Evolutionary conservation across 2,888 invertebrate genomes (phyloP).

Genomic region (Dryobotodes eremita): DNA sequence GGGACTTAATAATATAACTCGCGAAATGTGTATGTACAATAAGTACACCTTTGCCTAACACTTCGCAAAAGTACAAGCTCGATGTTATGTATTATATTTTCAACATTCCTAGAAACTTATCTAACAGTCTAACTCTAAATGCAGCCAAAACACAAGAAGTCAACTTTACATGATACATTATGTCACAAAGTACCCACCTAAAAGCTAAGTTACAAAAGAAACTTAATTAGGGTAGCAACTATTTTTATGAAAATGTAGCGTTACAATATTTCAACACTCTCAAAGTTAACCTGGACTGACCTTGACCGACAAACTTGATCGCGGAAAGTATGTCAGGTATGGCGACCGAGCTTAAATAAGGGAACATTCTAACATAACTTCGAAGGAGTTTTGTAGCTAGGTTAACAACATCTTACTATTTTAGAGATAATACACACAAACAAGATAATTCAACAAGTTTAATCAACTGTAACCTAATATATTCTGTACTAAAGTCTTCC

Average conservation of each 20-base stretch:
- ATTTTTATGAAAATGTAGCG: conserved; percentile 20
- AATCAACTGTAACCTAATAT: no score
- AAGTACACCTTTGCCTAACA: no score
- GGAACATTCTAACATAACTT: background rate
- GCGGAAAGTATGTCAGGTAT: conserved; percentile 40
- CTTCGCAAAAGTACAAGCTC: no score
- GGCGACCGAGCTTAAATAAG: conserved; percentile 6
- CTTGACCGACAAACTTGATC: conserved; percentile 30
- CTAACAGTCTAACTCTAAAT: background rate
- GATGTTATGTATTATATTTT: background rate
- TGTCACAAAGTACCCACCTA: background rate
- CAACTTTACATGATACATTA: conserved; percentile 4
- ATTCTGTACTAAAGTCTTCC: no score
- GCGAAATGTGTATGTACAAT: no score
- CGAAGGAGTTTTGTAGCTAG: background rate
- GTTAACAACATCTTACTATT: background rate
- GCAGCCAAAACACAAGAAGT: conserved; percentile 1
- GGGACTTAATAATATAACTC: no score
- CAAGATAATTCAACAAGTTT: no score
- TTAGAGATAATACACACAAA: background rate
- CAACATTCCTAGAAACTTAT: background rate
- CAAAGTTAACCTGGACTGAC: conserved; percentile 44
- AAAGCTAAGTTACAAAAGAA: conserved; percentile 31
- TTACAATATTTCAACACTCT: conserved; percentile 17
- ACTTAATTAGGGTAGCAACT: conserved; percentile 10